Conservation (phyloP, 2,888 invertebrate species). For the Itoplectis maculator region DNA sequence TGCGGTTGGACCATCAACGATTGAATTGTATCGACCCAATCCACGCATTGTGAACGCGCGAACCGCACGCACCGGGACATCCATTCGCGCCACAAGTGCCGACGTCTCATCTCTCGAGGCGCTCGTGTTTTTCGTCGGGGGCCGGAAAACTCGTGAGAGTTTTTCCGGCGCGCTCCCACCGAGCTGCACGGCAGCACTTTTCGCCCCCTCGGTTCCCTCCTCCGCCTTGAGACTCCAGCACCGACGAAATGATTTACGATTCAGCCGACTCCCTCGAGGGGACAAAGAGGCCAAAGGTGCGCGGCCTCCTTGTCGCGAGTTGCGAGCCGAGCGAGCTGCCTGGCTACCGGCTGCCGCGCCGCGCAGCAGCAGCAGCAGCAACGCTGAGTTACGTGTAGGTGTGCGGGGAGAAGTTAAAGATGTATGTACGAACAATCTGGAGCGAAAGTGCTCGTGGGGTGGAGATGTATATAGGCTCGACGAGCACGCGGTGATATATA, state of each 20-base stretch:
- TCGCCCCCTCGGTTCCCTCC: conserved; percentile 59
- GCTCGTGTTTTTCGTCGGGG: too few species aligned
- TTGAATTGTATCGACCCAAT: conserved; percentile 39
- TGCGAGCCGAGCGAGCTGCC: conserved; percentile 13
- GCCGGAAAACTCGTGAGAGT: conserved; percentile 13
- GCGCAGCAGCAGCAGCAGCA: too few species aligned
- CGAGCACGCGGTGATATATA: not conserved
- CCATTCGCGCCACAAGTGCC: conserved; percentile 53
- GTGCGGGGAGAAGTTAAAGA: conserved; percentile 53
- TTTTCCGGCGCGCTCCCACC: conserved; percentile 14
- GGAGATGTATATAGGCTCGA: conserved; percentile 17
- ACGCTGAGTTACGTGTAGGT: conserved; percentile 48
- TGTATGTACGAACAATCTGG: conserved; percentile 46
- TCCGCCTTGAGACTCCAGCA: too few species aligned
- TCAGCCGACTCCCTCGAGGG: conserved; percentile 62
- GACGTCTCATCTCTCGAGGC: conserved; percentile 31
- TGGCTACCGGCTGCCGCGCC: too few species aligned
- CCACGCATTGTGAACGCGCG: conserved; percentile 4
- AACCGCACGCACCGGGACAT: conserved; percentile 6
- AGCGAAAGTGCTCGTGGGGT: conserved; percentile 35
- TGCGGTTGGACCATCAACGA: conserved; percentile 46
- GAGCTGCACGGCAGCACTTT: conserved; percentile 58
- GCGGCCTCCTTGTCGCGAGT: conserved; percentile 47
- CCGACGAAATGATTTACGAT: conserved; percentile 68
- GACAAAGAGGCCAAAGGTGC: conserved; percentile 65